Base-by-base conservation (phyloP, 2,113 vertebrate genomes). In the Lagopus muta region DNA sequence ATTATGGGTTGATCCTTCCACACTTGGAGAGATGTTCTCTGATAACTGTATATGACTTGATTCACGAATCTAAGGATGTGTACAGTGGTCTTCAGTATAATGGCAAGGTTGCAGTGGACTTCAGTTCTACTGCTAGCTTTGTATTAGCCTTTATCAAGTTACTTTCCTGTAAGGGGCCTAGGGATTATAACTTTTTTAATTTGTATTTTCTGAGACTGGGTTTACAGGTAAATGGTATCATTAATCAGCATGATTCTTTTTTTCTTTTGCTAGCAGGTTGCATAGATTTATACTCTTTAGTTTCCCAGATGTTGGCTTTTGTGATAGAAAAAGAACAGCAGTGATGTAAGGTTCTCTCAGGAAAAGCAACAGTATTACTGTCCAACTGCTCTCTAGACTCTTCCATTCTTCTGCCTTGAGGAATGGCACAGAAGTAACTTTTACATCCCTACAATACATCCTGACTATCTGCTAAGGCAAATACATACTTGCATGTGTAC, bases 401-500 rank as follows among this genome's bases (percentile, higher is more conserved):
- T 77, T 83, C 36, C 36, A 45, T 52, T 86, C 15, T 25, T 4
- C 22, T 72, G 0, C 32, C 75, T 11, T 30, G 54, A 55, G 54
- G 28, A 32, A 55, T 32, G 17, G 30, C 54, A 69, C 28, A 77
- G 34, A 61, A 74, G 57, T n/a, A 55, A 34, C 57, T 82, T 88
- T 36, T 72, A 18, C 36, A 64, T 15, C 6, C 17, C 74, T 78
- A 17, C 3, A 40, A 21, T 11, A 27, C 13, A 24, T 8, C 2
- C 1, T 65, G 40, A 65, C 32, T 72, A 1, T 47, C 15, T 67
- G 15, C 43, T 48, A 72, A 61, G 60, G 50, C 22, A 71, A 72
- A 77, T 16, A 7, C 3, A 5, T 16, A 14, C 12, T 83, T 75
- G 10, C 25, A n/a, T 0, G 1, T 32, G 24, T 3, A 45, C 8